Percentiles rank a stretch among this genome's conserved stretches.
These are phyloP conservation scores for Synanthedon myopaeformis DNA, from an alignment of 2,888 invertebrate species.

Conservation along the genomic window DNA sequence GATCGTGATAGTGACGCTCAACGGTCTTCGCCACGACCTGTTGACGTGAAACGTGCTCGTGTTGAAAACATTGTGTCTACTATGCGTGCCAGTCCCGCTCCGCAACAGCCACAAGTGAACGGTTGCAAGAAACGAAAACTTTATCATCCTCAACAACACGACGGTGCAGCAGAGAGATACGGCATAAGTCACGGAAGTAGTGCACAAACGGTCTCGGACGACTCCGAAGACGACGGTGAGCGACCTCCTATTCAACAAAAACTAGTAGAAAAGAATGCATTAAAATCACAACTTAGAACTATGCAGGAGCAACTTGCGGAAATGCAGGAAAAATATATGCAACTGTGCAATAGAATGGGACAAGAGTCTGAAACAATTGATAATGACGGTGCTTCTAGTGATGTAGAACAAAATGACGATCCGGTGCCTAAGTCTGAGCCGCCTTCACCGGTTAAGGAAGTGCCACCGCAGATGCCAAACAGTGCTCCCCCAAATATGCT, in stretches of 20 bases:
- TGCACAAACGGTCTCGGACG: constrained; percentile 69
- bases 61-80: constrained; percentile 96
- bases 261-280: constrained; percentile 86
- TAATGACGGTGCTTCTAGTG: constrained; percentile 79
- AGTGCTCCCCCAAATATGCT: constrained; percentile 66
- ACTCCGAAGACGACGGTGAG: constrained; percentile 82
- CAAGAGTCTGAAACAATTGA: constrained; percentile 82
- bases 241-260: constrained; percentile 85
- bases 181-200: constrained; percentile 61
- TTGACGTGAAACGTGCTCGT: constrained; percentile 90
- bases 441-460: constrained; percentile 66
- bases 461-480: constrained; percentile 54
- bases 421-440: constrained; percentile 70
- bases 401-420: constrained; percentile 72
- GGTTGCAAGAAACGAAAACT: constrained; percentile 96
- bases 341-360: constrained; percentile 87
- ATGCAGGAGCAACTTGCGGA: constrained; percentile 91
- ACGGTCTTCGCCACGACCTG: constrained; percentile 69
- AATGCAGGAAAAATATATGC: constrained; percentile 92
- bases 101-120: constrained; percentile 81
- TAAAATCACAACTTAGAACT: constrained; percentile 86
- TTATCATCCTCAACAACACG: constrained; percentile 95
- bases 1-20: constrained; percentile 73
- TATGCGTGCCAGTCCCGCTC: constrained; percentile 89
- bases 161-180: constrained; percentile 74